Evolutionary conservation across 2,797 vertebrate genomes (phyloP).

Genomic region (Lemur catta): DNA sequence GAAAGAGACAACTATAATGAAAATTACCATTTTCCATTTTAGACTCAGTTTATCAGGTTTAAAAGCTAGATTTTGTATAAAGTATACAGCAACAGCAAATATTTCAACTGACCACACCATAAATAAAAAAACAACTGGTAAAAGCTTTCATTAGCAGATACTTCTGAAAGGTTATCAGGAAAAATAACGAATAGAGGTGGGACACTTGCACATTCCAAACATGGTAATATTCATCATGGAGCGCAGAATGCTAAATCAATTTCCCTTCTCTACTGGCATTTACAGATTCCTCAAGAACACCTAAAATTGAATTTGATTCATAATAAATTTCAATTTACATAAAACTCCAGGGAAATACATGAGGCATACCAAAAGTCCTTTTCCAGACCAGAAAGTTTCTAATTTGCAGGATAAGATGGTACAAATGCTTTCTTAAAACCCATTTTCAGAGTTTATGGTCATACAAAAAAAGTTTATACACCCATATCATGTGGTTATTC

Average conservation of each 20-base stretch:
- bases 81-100: background rate
- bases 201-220: background rate
- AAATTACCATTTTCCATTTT: background rate
- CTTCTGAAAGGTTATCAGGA: background rate
- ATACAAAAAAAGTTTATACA: background rate
- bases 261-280: slow-evolving; percentile 30
- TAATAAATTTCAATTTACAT: slow-evolving; percentile 53
- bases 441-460: background rate
- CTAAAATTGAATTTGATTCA: slow-evolving; percentile 52
- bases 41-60: background rate
- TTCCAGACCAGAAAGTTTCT: slow-evolving; percentile 28
- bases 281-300: slow-evolving; percentile 46
- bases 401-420: background rate
- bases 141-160: background rate
- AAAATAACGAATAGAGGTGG: background rate
- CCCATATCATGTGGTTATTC: background rate
- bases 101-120: background rate
- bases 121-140: background rate
- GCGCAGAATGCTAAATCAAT: background rate
- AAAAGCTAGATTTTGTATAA: background rate
- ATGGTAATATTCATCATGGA: background rate
- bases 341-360: slow-evolving; percentile 27
- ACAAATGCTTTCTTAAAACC: background rate
- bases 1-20: background rate
- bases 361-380: background rate